These are phyloP conservation scores for Cyanoderma ruficeps DNA, from an alignment of 2,113 vertebrate genomes.

Conservation along the genomic window DNA sequence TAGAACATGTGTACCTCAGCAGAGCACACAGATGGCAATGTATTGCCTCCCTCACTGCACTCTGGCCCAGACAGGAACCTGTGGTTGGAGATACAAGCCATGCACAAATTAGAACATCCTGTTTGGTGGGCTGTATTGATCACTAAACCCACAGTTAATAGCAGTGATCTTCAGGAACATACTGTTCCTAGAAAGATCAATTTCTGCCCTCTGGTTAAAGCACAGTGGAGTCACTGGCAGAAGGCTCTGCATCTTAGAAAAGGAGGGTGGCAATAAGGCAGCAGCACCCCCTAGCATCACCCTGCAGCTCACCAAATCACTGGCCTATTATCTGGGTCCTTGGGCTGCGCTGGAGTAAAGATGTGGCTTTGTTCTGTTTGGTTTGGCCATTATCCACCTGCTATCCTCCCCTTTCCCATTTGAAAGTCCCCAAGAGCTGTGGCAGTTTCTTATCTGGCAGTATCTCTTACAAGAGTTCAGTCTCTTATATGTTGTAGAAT, in stretches of 20 bases:
- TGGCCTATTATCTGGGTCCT: neutral
- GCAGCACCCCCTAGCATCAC: neutral
- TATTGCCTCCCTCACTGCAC: accelerated
- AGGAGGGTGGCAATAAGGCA: neutral
- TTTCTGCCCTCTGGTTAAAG: neutral
- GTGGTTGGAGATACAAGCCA: neutral
- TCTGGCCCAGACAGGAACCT: neutral
- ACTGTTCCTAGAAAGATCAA: neutral
- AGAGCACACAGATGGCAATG: neutral
- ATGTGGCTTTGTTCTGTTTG: neutral
- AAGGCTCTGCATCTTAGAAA: neutral
- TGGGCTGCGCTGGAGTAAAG: neutral
- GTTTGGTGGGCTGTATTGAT: neutral
- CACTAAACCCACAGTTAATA: neutral
- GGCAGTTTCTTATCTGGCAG: neutral
- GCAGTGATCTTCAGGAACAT: neutral
- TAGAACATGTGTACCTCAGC: no score
- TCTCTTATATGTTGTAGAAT: neutral
- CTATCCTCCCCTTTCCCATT: neutral
- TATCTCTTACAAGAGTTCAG: neutral
- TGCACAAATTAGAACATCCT: neutral
- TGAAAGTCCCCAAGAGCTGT: neutral
- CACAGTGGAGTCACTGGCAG: neutral
- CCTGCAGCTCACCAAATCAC: neutral
- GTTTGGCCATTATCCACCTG: neutral